These are phyloP conservation scores for Eulacestoma nigropectus DNA, from an alignment of 2,113 vertebrate genomes.

Conservation along the genomic window DNA sequence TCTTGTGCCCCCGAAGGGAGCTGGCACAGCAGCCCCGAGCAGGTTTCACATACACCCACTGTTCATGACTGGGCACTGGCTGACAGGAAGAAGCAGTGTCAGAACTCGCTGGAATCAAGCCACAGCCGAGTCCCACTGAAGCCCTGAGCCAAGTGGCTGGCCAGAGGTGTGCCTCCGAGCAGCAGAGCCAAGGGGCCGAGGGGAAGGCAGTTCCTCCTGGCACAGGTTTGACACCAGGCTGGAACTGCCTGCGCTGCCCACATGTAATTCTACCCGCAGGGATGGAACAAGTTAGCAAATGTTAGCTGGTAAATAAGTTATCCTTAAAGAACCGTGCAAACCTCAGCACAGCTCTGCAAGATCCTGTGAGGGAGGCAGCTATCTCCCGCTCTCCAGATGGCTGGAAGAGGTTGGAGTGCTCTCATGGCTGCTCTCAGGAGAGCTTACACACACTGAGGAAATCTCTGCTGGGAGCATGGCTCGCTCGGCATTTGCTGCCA, in stretches of 20 bases:
- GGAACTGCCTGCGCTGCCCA: not conserved
- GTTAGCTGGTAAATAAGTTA: not conserved
- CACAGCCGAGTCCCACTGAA: not conserved
- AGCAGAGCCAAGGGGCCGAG: not conserved
- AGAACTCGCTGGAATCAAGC: not conserved
- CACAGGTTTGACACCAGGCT: not conserved
- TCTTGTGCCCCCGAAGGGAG: accelerated
- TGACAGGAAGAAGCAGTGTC: not conserved
- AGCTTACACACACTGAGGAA: accelerated
- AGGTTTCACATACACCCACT: not conserved
- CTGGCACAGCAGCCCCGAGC: not conserved
- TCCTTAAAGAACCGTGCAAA: not conserved
- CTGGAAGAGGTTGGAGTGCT: not conserved
- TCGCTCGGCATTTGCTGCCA: accelerated
- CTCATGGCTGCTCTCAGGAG: not conserved
- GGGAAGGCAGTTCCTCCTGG: not conserved
- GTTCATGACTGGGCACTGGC: accelerated
- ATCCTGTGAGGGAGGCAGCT: not conserved
- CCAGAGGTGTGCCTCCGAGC: not conserved
- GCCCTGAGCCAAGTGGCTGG: accelerated
- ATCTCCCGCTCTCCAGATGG: not conserved
- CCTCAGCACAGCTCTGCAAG: not conserved
- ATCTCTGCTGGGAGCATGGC: not conserved
- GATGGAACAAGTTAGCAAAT: not conserved
- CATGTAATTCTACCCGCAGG: not conserved